A percentile compares a stretch with the other conserved stretches of the same genome.
phyloP scores from a whole-genome alignment of 1,140 invertebrate species.

The Drosophila sturtevanti region DNA sequence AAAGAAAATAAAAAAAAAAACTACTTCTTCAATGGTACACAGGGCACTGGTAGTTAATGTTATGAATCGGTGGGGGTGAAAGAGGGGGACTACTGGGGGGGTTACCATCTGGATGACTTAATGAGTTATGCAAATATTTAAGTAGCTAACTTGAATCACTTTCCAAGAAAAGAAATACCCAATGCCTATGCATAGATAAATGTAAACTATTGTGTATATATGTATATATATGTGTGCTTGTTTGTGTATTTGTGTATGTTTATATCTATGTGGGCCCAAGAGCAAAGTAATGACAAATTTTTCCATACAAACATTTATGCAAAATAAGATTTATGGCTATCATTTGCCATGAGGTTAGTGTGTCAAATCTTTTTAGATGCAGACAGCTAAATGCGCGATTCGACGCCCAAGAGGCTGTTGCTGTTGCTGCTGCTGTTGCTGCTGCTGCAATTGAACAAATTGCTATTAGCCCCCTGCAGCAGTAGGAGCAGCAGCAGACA shows the following conservation, averaged over 20 bases:
- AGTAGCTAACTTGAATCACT: slow-evolving; percentile 48
- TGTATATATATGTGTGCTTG: slow-evolving; percentile 23
- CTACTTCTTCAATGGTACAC: slow-evolving; percentile 11
- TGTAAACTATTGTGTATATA: slow-evolving; percentile 15
- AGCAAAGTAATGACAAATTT: slow-evolving; percentile 42
- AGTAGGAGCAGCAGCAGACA: background rate
- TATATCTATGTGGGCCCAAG: slow-evolving; percentile 2
- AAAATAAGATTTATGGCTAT: slow-evolving; percentile 15
- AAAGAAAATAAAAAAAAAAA: slow-evolving; percentile 61
- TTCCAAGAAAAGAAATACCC: slow-evolving; percentile 47
- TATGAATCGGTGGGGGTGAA: too few relatives aligned
- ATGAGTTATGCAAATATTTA: slow-evolving; percentile 79
- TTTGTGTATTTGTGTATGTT: slow-evolving; percentile 20
- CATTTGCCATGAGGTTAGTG: slow-evolving; percentile 69
- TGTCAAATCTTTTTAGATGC: slow-evolving; percentile 75
- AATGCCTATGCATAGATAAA: slow-evolving; percentile 4
- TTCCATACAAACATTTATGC: slow-evolving; percentile 26
- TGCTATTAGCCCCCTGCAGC: slow-evolving; percentile 30
- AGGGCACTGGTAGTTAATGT: background rate
- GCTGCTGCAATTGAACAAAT: slow-evolving; percentile 73
- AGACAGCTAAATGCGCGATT: slow-evolving; percentile 63
- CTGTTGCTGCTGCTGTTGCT: slow-evolving; percentile 68
- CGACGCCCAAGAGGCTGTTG: slow-evolving; percentile 73
- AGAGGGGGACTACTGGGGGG: background rate
- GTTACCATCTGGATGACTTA: slow-evolving; percentile 49